Conservation (phyloP, 2,113 vertebrate genomes). For the Leptocoma aspasia region DNA sequence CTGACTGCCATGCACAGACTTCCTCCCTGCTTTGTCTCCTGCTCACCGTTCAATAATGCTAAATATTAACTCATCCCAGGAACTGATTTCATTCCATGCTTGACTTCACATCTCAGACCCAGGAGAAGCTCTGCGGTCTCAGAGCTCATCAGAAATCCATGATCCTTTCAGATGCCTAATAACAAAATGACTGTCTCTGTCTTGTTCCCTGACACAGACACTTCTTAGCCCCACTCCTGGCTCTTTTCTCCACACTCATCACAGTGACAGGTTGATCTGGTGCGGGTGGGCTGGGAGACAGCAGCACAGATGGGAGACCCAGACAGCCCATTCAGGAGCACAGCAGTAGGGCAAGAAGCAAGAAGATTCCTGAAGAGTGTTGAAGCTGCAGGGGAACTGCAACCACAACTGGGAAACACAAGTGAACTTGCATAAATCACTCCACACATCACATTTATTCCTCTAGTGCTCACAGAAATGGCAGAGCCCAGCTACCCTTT, state of each 20-base stretch:
- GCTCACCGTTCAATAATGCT: neutral
- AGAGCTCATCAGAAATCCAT: neutral
- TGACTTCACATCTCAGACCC: neutral
- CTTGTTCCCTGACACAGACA: neutral
- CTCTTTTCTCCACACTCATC: rapidly evolving
- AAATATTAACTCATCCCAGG: neutral
- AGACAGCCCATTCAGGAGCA: neutral
- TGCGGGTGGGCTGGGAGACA: neutral
- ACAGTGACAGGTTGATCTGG: neutral
- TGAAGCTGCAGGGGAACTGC: neutral
- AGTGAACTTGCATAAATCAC: constrained; percentile 29
- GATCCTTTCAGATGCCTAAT: neutral
- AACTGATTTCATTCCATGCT: neutral
- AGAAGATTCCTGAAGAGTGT: constrained; percentile 27
- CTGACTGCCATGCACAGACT: neutral
- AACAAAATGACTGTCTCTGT: neutral
- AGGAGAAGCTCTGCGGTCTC: neutral
- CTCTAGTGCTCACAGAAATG: neutral
- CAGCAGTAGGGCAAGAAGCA: neutral
- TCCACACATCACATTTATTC: neutral
- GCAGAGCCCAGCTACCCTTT: neutral
- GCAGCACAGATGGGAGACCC: neutral
- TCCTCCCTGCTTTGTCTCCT: neutral
- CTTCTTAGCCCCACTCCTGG: neutral
- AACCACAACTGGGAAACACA: constrained; percentile 15